Base-by-base conservation (phyloP, 2,113 vertebrate species). In the Sminthopsis crassicaudata region DNA sequence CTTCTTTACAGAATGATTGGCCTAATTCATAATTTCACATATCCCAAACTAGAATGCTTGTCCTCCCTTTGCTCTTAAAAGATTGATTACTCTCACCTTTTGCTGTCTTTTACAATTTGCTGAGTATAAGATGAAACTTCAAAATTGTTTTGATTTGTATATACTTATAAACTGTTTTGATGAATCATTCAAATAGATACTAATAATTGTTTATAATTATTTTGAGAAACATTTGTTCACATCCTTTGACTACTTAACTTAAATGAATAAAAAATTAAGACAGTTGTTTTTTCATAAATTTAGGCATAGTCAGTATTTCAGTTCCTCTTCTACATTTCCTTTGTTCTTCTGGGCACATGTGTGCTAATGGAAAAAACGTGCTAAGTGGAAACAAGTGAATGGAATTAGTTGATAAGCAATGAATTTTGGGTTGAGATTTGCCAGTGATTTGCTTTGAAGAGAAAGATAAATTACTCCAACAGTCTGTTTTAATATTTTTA, bases 341-440 rank as follows among this genome's bases (percentile, higher is more conserved):
- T 36, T 53, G 50, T 22, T 88, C 53, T 93, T 48, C 52, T 89
- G 48, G 54, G 27, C 51, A 93, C 14, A 19, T 84, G 53, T 1
- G 51, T 46, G 55, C 50, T 24, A 94, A 93, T 54, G 26, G 46
- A 92, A 46, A 94, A 92, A 90, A 92, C n/a, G 8, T 91, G 52
- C 91, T 4, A 46, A 88, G 25, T 12, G 84, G 84, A 88, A 57
- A 92, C 8, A 22, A 91, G 1, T 76, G 42, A 93, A 88, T 5
- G 23, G 3, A 8, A 76, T 53, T 2, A 84, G n/a, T 42, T 84
- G 67, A 84, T 84, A 84, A 16, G n/a, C 67, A 10, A 91, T 46
- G 94, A 42, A 60, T 25, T 84, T 19, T 90, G 91, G 6, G 7
- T 52, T 91, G 52, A 84, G 11, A 90, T 89, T 55, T 94, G 48